Evolutionary conservation across 2,888 invertebrate genomes (phyloP).

Genomic region (Chrysomela aeneicollis): DNA sequence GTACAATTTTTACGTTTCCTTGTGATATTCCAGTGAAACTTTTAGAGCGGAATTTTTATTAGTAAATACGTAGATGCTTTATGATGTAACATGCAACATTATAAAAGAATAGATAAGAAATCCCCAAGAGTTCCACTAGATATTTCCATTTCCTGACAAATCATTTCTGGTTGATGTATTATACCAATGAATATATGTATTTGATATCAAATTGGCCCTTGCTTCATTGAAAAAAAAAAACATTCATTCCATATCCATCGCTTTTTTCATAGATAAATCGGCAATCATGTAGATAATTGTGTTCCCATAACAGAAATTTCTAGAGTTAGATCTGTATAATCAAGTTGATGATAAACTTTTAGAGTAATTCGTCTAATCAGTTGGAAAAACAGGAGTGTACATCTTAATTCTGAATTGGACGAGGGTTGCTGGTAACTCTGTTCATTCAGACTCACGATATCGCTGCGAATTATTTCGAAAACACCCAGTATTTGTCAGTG

Average conservation of each 20-base stretch:
- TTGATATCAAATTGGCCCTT: background rate
- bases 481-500: background rate
- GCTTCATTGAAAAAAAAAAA: too few relatives aligned
- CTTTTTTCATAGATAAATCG: background rate
- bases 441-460: background rate
- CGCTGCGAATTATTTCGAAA: background rate
- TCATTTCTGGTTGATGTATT: conserved; percentile 7
- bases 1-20: conserved; percentile 44
- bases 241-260: too few relatives aligned
- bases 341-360: background rate
- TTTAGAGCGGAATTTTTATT: conserved; percentile 41
- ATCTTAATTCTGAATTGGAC: background rate
- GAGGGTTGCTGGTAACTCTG: background rate
- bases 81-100: conserved; percentile 34
- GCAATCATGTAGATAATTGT: background rate
- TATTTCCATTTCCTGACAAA: conserved; percentile 5
- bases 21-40: conserved; percentile 48
- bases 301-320: background rate
- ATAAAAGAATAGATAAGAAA: conserved; percentile 30
- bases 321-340: conserved; percentile 3
- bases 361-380: background rate
- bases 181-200: background rate
- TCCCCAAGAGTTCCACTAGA: conserved; percentile 17
- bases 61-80: conserved; percentile 39
- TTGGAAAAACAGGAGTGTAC: background rate